These are phyloP conservation scores for Bujurquina vittata DNA, from an alignment of 2,113 vertebrate species.

Conservation along the genomic window DNA sequence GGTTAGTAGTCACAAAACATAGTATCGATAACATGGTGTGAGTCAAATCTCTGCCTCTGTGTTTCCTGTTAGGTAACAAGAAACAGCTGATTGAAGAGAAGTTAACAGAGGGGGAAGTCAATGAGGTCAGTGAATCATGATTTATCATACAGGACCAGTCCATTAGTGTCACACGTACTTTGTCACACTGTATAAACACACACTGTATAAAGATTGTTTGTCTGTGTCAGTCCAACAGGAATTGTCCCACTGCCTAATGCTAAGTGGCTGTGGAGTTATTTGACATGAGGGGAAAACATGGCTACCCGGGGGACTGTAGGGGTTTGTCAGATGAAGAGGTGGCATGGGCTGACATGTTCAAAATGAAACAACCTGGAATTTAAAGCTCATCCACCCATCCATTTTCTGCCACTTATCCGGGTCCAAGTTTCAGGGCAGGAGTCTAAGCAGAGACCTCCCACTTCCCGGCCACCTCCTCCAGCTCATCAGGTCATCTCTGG, in stretches of 20 bases:
- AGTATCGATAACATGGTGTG: slow-evolving; percentile 24
- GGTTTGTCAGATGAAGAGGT: slow-evolving; percentile 20
- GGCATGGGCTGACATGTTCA: neutral
- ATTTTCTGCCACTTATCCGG: neutral
- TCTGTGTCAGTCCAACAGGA: slow-evolving; percentile 22
- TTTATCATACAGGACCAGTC: slow-evolving; percentile 62
- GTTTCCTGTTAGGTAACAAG: slow-evolving; percentile 56
- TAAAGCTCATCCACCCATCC: neutral
- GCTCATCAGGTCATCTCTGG: neutral
- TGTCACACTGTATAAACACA: slow-evolving; percentile 53
- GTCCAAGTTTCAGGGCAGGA: rapidly evolving
- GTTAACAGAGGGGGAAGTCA: slow-evolving; percentile 50
- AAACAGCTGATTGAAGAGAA: slow-evolving; percentile 20
- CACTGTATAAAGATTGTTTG: slow-evolving; percentile 42
- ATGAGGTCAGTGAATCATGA: slow-evolving; percentile 68
- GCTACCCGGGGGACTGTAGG: neutral
- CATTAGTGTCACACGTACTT: slow-evolving; percentile 62
- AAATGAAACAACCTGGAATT: neutral
- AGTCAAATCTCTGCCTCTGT: slow-evolving; percentile 10
- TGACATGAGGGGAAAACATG: slow-evolving; percentile 14
- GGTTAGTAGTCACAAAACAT: neutral
- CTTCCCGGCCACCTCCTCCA: neutral
- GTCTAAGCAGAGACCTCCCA: neutral
- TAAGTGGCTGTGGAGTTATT: slow-evolving; percentile 29
- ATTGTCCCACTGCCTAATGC: slow-evolving; percentile 29